Percentiles rank a stretch among this genome's conserved stretches.
These are phyloP conservation scores for Mythimna lalbum DNA, from an alignment of 2,888 invertebrate species.

Conservation along the genomic window DNA sequence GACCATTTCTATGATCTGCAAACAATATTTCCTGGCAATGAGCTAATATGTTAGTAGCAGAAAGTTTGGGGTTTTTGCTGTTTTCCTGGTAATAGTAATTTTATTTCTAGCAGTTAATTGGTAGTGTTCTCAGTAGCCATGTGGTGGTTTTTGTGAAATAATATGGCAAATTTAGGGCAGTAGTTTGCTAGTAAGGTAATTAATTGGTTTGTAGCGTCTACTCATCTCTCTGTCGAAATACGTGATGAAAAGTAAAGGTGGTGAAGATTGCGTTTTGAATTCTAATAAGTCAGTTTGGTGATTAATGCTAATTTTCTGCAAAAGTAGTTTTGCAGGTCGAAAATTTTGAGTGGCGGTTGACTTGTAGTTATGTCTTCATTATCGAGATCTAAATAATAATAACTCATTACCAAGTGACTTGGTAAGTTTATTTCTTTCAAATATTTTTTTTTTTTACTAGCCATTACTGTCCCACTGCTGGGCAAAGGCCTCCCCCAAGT, in stretches of 20 bases:
- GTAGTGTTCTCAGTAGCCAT: conserved; percentile 1
- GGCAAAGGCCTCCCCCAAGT: too few species aligned
- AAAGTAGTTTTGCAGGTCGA: neutral
- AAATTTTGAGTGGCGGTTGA: neutral
- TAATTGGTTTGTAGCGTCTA: neutral
- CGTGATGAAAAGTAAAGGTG: neutral
- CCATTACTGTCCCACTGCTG: too few species aligned
- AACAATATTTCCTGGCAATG: conserved; percentile 1
- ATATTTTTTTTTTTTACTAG: too few species aligned
- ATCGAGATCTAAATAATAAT: too few species aligned
- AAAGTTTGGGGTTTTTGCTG: neutral
- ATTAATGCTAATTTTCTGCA: neutral
- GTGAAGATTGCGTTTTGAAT: neutral
- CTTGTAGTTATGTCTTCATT: too few species aligned
- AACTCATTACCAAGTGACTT: too few species aligned
- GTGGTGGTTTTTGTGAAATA: conserved; percentile 4
- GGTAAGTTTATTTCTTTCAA: too few species aligned
- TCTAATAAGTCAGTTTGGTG: neutral
- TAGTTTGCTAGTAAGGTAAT: neutral
- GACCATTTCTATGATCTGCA: neutral
- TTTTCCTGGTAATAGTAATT: conserved; percentile 5
- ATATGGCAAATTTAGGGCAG: neutral
- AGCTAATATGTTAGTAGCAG: neutral
- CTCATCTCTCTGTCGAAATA: neutral
- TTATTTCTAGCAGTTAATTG: conserved; percentile 4